Evolutionary conservation across 2,113 vertebrate genomes (phyloP).

Genomic region (Nycticorax nycticorax): DNA sequence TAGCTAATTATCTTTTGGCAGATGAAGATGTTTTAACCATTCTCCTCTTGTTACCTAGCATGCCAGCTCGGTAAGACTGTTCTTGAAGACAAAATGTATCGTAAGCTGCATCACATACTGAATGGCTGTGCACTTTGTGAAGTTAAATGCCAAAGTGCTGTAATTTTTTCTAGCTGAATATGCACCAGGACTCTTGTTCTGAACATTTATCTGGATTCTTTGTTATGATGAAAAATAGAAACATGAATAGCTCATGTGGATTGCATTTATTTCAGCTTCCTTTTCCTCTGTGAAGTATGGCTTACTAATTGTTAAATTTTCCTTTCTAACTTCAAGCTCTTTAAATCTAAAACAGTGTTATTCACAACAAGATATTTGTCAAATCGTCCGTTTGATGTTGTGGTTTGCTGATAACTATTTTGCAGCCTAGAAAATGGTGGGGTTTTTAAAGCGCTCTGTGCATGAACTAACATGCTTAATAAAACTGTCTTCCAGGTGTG

Average conservation of each 20-base stretch:
- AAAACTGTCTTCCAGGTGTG: not conserved
- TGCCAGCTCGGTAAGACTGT: conserved; percentile 68
- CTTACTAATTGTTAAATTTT: not conserved
- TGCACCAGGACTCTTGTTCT: not conserved
- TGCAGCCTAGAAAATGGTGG: not conserved
- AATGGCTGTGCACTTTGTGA: conserved; percentile 60
- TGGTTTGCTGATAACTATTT: not conserved
- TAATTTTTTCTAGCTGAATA: not conserved
- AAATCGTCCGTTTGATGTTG: not conserved
- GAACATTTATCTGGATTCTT: not conserved
- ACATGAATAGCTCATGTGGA: not conserved
- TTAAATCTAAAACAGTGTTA: not conserved
- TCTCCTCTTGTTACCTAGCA: conserved; percentile 61
- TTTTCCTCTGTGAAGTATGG: not conserved
- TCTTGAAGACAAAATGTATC: conserved; percentile 60
- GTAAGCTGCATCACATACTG: conserved; percentile 63
- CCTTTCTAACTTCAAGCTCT: not conserved
- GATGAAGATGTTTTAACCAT: conserved; percentile 36
- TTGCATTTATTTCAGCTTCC: not conserved
- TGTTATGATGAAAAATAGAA: not conserved
- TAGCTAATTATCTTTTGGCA: conserved; percentile 10
- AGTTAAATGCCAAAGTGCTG: conserved; percentile 35
- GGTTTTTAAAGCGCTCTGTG: not conserved
- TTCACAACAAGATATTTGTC: not conserved
- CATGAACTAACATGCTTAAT: not conserved